Evolutionary conservation across 2,888 invertebrate species (phyloP).

Genomic region (Tetrapedia diversipes): DNA sequence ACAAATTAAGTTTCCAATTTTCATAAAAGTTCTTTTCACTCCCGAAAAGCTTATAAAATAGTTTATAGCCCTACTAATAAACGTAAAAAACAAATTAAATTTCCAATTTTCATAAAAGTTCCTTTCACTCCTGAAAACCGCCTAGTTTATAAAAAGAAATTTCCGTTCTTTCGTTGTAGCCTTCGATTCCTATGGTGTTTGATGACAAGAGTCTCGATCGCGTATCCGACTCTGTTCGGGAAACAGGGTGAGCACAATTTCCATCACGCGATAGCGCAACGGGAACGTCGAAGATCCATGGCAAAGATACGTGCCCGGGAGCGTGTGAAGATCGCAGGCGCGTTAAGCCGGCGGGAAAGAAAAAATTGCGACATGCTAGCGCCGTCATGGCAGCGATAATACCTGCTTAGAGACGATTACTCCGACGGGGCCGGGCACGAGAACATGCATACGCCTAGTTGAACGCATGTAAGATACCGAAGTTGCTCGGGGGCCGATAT

Average conservation of each 20-base stretch:
- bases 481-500: conserved; percentile 50
- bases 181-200: not conserved
- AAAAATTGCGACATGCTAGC: conserved; percentile 68
- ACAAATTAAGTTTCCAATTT: no score
- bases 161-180: no score
- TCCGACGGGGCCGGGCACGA: conserved; percentile 46
- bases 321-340: conserved; percentile 62
- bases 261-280: conserved; percentile 47
- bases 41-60: no score
- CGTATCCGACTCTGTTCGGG: conserved; percentile 1
- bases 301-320: conserved; percentile 49
- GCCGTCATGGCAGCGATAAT: conserved; percentile 66
- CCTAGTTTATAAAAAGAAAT: no score
- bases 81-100: no score
- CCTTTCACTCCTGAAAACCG: no score
- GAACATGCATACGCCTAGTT: conserved; percentile 53
- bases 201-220: not conserved
- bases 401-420: conserved; percentile 64
- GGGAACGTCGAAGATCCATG: conserved; percentile 57
- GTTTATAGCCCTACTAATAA: no score
- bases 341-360: conserved; percentile 56
- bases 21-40: no score
- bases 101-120: no score
- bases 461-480: conserved; percentile 59
- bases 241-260: conserved; percentile 19